phyloP scores from a whole-genome alignment of 2,888 invertebrate genomes.

The Leuctra nigra region DNA sequence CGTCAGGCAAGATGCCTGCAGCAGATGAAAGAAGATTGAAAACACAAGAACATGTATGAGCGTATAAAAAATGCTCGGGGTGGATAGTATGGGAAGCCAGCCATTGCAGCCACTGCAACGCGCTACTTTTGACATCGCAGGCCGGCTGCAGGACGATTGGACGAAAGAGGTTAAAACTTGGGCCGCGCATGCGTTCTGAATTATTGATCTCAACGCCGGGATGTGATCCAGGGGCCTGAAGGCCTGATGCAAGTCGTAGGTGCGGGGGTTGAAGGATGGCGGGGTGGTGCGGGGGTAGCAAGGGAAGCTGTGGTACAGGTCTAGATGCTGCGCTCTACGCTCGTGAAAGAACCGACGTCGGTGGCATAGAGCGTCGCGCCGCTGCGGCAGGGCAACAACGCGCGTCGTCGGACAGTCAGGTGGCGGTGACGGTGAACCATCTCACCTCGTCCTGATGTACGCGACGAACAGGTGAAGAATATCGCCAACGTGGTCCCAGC shows the following conservation, averaged over 20 bases:
- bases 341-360: not conserved
- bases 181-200: slow-evolving; percentile 26
- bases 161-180: slow-evolving; percentile 17
- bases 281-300: slow-evolving; percentile 8
- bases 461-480: slow-evolving; percentile 5
- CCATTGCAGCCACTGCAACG: slow-evolving; percentile 25
- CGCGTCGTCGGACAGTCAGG: too few species aligned
- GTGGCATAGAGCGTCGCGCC: not conserved
- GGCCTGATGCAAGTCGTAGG: not conserved
- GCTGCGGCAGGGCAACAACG: not conserved
- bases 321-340: slow-evolving; percentile 1
- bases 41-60: slow-evolving; percentile 27
- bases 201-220: slow-evolving; percentile 25
- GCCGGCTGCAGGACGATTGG: slow-evolving; percentile 24
- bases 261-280: slow-evolving; percentile 6
- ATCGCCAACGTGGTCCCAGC: slow-evolving; percentile 4
- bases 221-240: slow-evolving; percentile 17
- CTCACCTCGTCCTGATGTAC: too few species aligned
- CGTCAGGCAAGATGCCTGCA: slow-evolving; percentile 10
- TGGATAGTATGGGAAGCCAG: slow-evolving; percentile 1
- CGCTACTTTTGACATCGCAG: slow-evolving; percentile 25
- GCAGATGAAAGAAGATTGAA: slow-evolving; percentile 28
- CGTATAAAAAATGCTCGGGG: slow-evolving; percentile 22
- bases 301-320: not conserved
- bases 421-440: not conserved